A percentile compares a stretch with the other conserved stretches of the same genome.
Evolutionary conservation across 2,888 invertebrate species (phyloP).

Genomic region (Andrena bucephala): DNA sequence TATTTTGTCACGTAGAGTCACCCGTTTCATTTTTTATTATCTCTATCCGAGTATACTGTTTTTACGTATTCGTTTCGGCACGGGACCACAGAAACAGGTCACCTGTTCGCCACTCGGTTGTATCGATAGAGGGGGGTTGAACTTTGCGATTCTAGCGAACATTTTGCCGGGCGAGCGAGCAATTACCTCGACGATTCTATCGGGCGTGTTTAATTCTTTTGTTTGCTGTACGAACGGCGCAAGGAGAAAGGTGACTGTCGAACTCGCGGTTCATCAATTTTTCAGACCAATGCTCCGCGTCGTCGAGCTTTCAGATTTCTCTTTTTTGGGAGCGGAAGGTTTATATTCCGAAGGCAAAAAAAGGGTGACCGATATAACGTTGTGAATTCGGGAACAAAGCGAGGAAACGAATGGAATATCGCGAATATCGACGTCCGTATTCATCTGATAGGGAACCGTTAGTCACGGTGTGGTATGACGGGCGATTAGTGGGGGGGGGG

Average conservation of each 20-base stretch:
- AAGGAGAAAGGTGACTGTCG: slow-evolving; percentile 11
- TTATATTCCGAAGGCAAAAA: neutral
- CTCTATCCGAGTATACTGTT: too few species aligned
- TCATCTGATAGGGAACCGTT: too few species aligned
- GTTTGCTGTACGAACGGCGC: slow-evolving; percentile 27
- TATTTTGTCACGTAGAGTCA: too few species aligned
- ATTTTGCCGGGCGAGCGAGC: slow-evolving; percentile 43
- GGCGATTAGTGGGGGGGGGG: too few species aligned
- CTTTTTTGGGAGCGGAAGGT: neutral
- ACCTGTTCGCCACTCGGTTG: slow-evolving; percentile 14
- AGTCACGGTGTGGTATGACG: too few species aligned
- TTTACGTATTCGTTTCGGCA: neutral
- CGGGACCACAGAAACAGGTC: slow-evolving; percentile 46
- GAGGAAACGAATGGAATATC: too few species aligned
- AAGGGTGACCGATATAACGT: too few species aligned
- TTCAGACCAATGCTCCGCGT: slow-evolving; percentile 16
- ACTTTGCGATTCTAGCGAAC: slow-evolving; percentile 46
- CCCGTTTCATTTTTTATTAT: too few species aligned
- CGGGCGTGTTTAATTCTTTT: slow-evolving; percentile 51
- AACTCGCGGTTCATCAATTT: slow-evolving; percentile 41
- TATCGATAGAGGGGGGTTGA: slow-evolving; percentile 25
- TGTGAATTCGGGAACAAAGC: too few species aligned
- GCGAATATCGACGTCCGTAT: too few species aligned
- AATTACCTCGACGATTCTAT: slow-evolving; percentile 50
- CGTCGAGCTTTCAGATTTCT: neutral